Evolutionary conservation across 2,113 vertebrate species (phyloP).

Genomic region (Penelope pileata): DNA sequence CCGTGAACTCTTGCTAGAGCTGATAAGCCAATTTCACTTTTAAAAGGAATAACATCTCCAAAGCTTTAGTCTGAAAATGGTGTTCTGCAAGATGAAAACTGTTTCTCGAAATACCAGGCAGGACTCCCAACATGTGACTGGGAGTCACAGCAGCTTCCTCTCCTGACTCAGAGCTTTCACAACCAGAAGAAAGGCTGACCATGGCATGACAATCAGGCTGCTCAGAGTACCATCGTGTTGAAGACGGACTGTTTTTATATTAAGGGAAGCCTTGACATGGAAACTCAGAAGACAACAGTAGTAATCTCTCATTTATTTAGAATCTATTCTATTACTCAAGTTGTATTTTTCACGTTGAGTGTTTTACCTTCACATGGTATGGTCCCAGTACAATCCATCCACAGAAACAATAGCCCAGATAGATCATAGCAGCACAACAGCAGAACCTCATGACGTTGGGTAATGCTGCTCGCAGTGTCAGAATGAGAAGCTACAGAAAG

Average conservation of each 20-base stretch:
- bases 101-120: constrained; percentile 18
- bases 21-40: background rate
- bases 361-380: constrained; percentile 90
- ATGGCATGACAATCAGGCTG: constrained; percentile 18
- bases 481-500: constrained; percentile 80
- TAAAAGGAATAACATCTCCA: background rate
- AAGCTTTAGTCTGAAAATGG: background rate
- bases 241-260: constrained; percentile 17
- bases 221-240: background rate
- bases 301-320: background rate
- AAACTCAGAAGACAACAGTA: background rate
- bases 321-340: background rate
- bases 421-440: constrained; percentile 94
- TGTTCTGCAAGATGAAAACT: background rate
- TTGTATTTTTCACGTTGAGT: background rate
- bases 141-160: constrained; percentile 5
- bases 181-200: background rate
- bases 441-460: constrained; percentile 91
- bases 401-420: constrained; percentile 95
- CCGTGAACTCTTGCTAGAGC: background rate
- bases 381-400: constrained; percentile 96
- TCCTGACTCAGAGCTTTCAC: constrained; percentile 54
- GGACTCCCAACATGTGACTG: constrained; percentile 23
- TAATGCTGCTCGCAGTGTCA: constrained; percentile 88
- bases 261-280: background rate